Evolutionary conservation across 2,888 invertebrate genomes (phyloP), one percentile per base, ranked within the genome.

Genomic region (Apamea monoglypha): DNA sequence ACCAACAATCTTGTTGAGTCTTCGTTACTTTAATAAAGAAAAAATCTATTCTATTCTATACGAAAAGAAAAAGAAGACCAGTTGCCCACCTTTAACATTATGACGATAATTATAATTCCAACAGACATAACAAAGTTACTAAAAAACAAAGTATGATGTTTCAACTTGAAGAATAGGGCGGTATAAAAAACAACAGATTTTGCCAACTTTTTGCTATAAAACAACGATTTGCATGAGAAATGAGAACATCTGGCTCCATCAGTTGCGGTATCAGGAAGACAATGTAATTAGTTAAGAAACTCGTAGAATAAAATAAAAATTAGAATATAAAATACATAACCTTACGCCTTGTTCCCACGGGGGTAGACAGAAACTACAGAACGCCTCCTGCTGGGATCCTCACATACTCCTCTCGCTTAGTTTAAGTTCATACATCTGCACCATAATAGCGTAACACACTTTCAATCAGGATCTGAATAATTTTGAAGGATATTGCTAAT

Each of bases 141-240:
- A 67, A 80, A 86, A 78, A 82, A 82, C 72, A 82, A 80, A 76
- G 74, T 82, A 69, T 50, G 80, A 66, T 76, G 80, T 83, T 80
- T 80, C 66, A 74, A 81, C 72, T 85, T 88, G 85, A 92, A 90
- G 82, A 88, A 87, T 87, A 88, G 88, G 87, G 84, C 86, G 79
- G 85, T 90, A 90, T 88, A 91, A 91, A 91, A 92, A 90, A 89
- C 83, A 90, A 89, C 89, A 90, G 89, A 89, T 92, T 87, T 82
- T 72, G 78, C 83, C 70, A 91, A 92, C 90, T 92, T 94, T 91
- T 89, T 90, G 92, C 91, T 92, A 93, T 93, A 93, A 95, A 95
- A 94, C 91, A 94, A 93, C 93, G 91, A 94, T 95, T 95, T 95
- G 93, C 94, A 94, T 94, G 88, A 91, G 90, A 92, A 93, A 93